Evolutionary conservation across 2,113 vertebrate species (phyloP).

Genomic region (Glaucidium brasilianum): DNA sequence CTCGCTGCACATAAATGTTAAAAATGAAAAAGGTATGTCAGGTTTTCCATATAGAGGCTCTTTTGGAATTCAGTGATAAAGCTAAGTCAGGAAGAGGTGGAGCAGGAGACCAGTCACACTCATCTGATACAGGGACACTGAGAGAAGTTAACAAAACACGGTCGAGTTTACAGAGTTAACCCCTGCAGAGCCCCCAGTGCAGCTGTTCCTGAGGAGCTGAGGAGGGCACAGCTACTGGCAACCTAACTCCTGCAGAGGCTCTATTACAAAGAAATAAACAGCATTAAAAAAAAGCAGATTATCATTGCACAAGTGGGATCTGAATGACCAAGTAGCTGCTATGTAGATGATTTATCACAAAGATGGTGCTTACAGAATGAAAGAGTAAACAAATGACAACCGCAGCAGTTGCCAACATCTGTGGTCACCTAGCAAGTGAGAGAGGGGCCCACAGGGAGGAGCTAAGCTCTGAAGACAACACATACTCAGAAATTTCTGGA

Average conservation of each 20-base stretch:
- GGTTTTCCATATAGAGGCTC: not conserved
- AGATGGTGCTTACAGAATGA: not conserved
- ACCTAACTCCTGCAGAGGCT: not conserved
- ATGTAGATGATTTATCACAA: not conserved
- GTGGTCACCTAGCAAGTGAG: not conserved
- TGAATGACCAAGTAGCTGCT: not conserved
- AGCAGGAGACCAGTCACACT: not conserved
- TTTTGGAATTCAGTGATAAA: not conserved
- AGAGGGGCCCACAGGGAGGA: not conserved
- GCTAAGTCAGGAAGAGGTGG: slow-evolving; percentile 41
- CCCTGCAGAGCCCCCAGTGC: not conserved
- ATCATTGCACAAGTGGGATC: not conserved
- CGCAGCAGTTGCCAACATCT: not conserved
- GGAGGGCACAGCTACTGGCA: not conserved
- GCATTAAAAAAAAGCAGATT: not conserved
- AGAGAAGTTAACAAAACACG: not conserved
- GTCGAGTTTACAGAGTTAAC: not conserved
- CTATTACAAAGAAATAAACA: not conserved
- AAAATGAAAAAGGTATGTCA: not conserved
- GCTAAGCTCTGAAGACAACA: not conserved
- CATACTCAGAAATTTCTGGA: not conserved
- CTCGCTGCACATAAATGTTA: accelerated
- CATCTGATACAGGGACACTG: not conserved
- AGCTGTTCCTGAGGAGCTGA: not conserved
- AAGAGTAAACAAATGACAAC: not conserved